Evolutionary conservation across 1,140 invertebrate species (phyloP).

Genomic region (Colletes latitarsis): DNA sequence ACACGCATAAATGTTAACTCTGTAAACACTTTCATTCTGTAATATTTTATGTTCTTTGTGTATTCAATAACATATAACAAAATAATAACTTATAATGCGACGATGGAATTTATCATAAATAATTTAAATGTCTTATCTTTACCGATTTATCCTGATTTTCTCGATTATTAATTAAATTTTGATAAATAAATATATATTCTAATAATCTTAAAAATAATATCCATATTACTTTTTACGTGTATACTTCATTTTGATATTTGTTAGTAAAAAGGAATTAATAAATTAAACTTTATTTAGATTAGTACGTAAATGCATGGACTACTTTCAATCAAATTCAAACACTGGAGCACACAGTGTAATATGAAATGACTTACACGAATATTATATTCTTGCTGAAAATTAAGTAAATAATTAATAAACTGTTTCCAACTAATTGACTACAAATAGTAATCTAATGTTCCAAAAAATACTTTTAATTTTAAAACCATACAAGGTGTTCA

Average conservation of each 20-base stretch:
- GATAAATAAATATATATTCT: slow-evolving; percentile 22
- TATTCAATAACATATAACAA: neutral
- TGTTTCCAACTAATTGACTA: slow-evolving; percentile 12
- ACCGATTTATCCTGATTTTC: too few relatives aligned
- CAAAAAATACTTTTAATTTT: slow-evolving; percentile 6
- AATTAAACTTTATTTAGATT: slow-evolving; percentile 53
- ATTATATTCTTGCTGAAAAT: slow-evolving; percentile 81
- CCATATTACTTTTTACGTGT: slow-evolving; percentile 52
- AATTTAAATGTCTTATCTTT: too few relatives aligned
- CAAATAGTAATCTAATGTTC: neutral
- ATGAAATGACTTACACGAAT: slow-evolving; percentile 77
- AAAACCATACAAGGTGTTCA: too few relatives aligned
- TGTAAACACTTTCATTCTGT: neutral
- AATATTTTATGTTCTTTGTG: neutral
- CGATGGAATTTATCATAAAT: slow-evolving; percentile 1
- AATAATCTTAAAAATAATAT: slow-evolving; percentile 38
- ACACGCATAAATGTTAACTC: slow-evolving; percentile 25
- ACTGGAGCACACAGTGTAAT: slow-evolving; percentile 53
- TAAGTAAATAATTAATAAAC: slow-evolving; percentile 67
- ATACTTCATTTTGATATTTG: slow-evolving; percentile 37
- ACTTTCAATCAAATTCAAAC: slow-evolving; percentile 54
- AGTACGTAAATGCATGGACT: slow-evolving; percentile 42
- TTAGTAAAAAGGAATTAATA: slow-evolving; percentile 54
- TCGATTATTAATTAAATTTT: neutral
- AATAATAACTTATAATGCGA: neutral